Percentiles rank a stretch among this genome's conserved stretches.
Evolutionary conservation across 2,113 vertebrate genomes (phyloP).

Genomic region (Siniperca chuatsi): DNA sequence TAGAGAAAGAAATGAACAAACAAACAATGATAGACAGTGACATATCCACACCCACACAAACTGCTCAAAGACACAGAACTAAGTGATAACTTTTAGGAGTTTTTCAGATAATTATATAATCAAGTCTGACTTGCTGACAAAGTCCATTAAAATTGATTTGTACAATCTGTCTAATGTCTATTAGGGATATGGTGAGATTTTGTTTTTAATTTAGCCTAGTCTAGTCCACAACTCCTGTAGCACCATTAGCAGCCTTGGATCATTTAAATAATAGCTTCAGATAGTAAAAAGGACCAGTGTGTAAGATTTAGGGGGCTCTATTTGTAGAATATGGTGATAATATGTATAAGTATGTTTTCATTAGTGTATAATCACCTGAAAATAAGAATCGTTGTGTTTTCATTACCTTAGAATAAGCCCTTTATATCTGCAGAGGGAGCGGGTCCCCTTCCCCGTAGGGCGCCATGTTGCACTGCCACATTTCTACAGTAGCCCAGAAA

Average conservation of each 20-base stretch:
- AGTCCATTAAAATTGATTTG: background rate
- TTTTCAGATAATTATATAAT: background rate
- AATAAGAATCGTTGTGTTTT: too few relatives aligned
- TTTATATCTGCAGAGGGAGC: too few relatives aligned
- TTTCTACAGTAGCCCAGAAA: too few relatives aligned
- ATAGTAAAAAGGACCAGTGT: background rate
- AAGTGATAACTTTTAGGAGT: background rate
- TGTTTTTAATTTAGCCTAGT: background rate
- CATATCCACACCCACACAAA: conserved; percentile 18
- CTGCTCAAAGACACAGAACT: conserved; percentile 16
- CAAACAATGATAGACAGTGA: conserved; percentile 1
- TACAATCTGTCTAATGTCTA: background rate
- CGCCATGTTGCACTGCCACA: too few relatives aligned
- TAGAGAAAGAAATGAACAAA: background rate
- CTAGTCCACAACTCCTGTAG: rapidly evolving
- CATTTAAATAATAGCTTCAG: background rate
- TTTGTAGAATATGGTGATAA: too few relatives aligned
- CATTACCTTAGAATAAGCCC: too few relatives aligned
- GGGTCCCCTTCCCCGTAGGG: too few relatives aligned
- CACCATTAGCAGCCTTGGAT: background rate
- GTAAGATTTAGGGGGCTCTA: too few relatives aligned
- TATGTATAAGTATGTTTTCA: too few relatives aligned
- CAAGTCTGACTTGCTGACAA: background rate
- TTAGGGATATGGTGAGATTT: conserved; percentile 16
- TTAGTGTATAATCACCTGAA: too few relatives aligned